These are phyloP conservation scores for Flexamia atlantica DNA, from an alignment of 2,888 invertebrate genomes.

Conservation along the genomic window DNA sequence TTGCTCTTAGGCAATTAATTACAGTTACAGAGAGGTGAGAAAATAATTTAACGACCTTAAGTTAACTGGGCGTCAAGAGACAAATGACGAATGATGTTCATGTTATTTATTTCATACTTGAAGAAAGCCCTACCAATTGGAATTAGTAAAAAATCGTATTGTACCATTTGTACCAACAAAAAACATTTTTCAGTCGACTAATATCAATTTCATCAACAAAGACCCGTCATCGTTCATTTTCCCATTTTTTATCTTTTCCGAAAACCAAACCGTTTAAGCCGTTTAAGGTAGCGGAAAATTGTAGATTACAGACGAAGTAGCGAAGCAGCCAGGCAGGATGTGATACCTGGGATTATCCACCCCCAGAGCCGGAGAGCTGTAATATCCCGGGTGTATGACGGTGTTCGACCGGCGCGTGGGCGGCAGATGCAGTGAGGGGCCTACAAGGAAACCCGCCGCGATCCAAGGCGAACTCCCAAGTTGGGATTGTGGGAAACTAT, in stretches of 20 bases:
- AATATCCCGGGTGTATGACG: not conserved
- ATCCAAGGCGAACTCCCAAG: not conserved
- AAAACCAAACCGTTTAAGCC: not conserved
- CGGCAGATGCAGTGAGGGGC: not conserved
- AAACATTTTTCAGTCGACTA: too few species aligned
- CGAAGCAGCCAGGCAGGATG: not conserved
- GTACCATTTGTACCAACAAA: too few species aligned
- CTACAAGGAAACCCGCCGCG: not conserved
- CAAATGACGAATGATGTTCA: too few species aligned
- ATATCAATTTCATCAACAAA: too few species aligned
- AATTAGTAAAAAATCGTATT: too few species aligned
- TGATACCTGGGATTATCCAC: slow-evolving; percentile 7
- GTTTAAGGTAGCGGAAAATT: slow-evolving; percentile 10
- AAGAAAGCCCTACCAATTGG: too few species aligned
- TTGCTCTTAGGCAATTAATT: too few species aligned
- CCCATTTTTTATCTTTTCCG: not conserved
- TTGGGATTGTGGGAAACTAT: not conserved
- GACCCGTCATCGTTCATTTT: too few species aligned
- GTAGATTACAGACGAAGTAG: not conserved
- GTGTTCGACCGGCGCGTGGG: not conserved
- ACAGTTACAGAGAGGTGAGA: too few species aligned
- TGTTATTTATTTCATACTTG: too few species aligned
- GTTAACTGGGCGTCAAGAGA: too few species aligned
- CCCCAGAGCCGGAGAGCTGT: slow-evolving; percentile 17
- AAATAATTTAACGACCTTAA: too few species aligned